phyloP scores from a whole-genome alignment of 2,113 vertebrate genomes.

The Catharus minimus region DNA sequence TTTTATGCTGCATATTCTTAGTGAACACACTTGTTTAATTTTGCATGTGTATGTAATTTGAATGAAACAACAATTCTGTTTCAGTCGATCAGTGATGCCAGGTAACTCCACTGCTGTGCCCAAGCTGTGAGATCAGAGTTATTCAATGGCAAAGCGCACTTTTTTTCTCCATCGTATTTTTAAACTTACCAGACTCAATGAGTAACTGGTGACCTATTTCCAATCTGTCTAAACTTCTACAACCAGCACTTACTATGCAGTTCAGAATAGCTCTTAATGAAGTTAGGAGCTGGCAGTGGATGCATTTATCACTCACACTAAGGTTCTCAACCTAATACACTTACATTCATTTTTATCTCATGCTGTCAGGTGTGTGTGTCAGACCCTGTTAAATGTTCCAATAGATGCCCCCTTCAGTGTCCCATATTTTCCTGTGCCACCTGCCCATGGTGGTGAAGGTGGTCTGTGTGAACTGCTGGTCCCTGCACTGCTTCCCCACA shows the following conservation, averaged over 20 bases:
- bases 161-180: background rate
- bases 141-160: background rate
- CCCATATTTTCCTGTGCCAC: background rate
- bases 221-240: background rate
- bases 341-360: background rate
- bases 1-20: slow-evolving; percentile 1
- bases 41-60: background rate
- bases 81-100: background rate
- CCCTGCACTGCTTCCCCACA: accelerated
- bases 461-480: accelerated
- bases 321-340: slow-evolving; percentile 8
- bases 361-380: background rate
- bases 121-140: background rate
- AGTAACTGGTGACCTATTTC: background rate
- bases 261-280: background rate
- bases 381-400: background rate
- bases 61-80: background rate
- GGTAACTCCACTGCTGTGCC: background rate
- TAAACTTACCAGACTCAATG: background rate
- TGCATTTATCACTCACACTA: background rate
- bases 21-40: slow-evolving; percentile 19
- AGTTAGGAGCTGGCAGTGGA: background rate
- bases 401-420: background rate
- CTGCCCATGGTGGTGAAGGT: background rate
- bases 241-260: slow-evolving; percentile 31